Evolutionary conservation across 2,113 vertebrate species (phyloP), one percentile per base, ranked within the genome.

Genomic region (Equus przewalskii): DNA sequence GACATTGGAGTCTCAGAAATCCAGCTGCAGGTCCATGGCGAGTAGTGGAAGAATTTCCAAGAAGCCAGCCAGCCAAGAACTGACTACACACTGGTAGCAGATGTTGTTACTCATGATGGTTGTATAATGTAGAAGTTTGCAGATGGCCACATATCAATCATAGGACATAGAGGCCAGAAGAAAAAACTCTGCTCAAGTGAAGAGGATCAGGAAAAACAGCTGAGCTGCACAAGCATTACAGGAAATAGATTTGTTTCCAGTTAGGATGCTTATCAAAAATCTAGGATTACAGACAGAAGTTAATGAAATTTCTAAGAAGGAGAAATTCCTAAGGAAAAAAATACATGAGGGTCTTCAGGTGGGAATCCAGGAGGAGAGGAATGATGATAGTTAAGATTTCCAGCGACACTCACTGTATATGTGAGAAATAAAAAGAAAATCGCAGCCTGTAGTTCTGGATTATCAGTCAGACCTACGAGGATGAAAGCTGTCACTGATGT

Each of bases 121-220:
- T 1, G 69, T 46, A 7, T 98, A 98, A 70, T 84, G 96, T 1
- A 98, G 82, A 8, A 98, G 98, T 36, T 86, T 95, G 62, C 98
- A 98, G 91, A 98, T 98, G 9, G 97, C 97, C 14, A 97, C 75
- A 7, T 97, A 98, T 26, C 86, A 84, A 30, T 98, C 98, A 82
- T 97, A 98, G 81, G 98, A 98, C 98, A 98, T 98, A 24, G 96
- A 62, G 13, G 98, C 93, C 44, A 97, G 64, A 3, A 97, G 96
- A 7, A 95, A 95, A 91, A 97, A 97, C 49, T 97, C 96, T 8
- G 96, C 83, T 49, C 88, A 62, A 0, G 76, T 88, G 6, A 92
- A 60, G 30, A 96, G 24, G 12, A 97, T 67, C 2, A 84, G 79
- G 79, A 97, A 92, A 81, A 94, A 96, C 24, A 97, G 24, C 67